Percentiles rank a stretch among this genome's conserved stretches.
These are phyloP conservation scores for Montipora foliosa DNA, from an alignment of 64 coral and sea anemone genomes.

Conservation along the genomic window DNA sequence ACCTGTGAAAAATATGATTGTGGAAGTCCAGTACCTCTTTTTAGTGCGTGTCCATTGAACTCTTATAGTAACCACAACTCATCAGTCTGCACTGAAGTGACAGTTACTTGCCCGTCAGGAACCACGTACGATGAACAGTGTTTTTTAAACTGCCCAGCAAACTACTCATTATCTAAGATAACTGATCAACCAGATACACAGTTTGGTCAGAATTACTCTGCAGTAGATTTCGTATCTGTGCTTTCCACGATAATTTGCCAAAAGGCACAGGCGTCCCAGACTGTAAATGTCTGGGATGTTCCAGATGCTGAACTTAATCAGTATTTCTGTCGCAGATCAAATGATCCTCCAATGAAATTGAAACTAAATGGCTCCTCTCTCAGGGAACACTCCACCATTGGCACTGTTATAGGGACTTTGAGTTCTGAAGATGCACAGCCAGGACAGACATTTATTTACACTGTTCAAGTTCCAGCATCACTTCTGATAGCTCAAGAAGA, in stretches of 20 bases:
- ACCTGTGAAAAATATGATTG: conserved; percentile 68
- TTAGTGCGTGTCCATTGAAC: conserved; percentile 65
- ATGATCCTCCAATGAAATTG: conserved; percentile 75
- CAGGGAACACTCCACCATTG: conserved; percentile 67
- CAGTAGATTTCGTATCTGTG: conserved; percentile 72
- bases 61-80: conserved; percentile 73
- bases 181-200: conserved; percentile 46
- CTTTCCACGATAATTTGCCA: conserved; percentile 51
- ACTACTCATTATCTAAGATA: conserved; percentile 79
- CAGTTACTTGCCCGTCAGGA: conserved; percentile 55
- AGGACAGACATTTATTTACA: conserved; percentile 81
- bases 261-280: neutral
- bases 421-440: conserved; percentile 62
- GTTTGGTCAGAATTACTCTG: conserved; percentile 74
- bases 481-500: conserved; percentile 62
- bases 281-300: conserved; percentile 20
- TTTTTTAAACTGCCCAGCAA: conserved; percentile 53
- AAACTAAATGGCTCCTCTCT: conserved; percentile 47
- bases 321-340: conserved; percentile 79
- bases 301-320: neutral
- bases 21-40: conserved; percentile 12
- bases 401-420: conserved; percentile 73
- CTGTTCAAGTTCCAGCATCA: conserved; percentile 38
- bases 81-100: conserved; percentile 60
- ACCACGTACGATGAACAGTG: conserved; percentile 68